Conservation (phyloP, 2,888 invertebrate genomes). For the Electrophaes corylata region DNA sequence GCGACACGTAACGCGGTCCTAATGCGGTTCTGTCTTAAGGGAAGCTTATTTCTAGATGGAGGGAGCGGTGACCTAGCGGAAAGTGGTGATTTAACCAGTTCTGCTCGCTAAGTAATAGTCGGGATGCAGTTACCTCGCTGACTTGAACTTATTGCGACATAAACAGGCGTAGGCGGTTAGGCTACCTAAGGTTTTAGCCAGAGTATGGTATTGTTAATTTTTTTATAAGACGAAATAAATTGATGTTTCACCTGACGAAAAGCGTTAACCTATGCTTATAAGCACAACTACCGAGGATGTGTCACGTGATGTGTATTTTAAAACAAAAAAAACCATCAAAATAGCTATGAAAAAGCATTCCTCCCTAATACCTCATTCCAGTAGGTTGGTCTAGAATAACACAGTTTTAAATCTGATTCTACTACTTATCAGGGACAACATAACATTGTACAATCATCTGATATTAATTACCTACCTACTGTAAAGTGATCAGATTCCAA, state of each 20-base stretch:
- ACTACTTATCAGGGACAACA: background rate
- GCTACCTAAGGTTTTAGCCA: too few species aligned
- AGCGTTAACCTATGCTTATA: too few species aligned
- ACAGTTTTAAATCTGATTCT: background rate
- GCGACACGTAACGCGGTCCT: too few species aligned
- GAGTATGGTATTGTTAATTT: too few species aligned
- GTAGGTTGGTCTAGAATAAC: background rate
- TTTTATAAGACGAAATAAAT: too few species aligned
- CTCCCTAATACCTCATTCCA: background rate
- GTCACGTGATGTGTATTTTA: too few species aligned
- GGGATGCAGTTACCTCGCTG: too few species aligned
- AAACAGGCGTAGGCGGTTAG: too few species aligned
- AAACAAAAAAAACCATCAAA: too few species aligned
- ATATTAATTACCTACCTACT: conserved; percentile 24
- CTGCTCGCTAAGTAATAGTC: conserved; percentile 19
- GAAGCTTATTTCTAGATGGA: conserved; percentile 4
- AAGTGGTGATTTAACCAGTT: conserved; percentile 52
- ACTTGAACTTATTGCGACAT: conserved; percentile 30
- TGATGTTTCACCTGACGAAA: too few species aligned
- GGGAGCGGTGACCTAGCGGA: conserved; percentile 39
- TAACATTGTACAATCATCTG: conserved; percentile 15
- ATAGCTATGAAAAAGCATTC: background rate
- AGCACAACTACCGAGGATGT: too few species aligned
- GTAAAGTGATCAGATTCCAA: conserved; percentile 27
- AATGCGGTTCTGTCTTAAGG: too few species aligned